phyloP scores from a whole-genome alignment of 2,797 vertebrate genomes.

The Sebastes itinus region DNA sequence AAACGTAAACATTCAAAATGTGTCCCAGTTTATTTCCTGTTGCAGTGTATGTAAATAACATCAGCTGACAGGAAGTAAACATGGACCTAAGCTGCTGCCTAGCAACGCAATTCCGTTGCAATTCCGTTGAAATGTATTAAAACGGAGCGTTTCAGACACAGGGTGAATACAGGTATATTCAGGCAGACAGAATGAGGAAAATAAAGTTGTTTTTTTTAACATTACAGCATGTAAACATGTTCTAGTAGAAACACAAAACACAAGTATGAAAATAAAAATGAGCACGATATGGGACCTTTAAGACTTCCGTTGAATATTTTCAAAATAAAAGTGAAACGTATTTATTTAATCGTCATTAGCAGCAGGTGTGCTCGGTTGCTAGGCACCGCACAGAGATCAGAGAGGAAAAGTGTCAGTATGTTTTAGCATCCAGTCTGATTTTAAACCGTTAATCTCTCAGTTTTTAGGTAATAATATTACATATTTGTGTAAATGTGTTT shows the following conservation, averaged over 20 bases:
- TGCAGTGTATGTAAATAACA: no score
- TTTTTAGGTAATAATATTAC: not conserved
- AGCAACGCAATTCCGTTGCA: no score
- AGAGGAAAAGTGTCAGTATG: accelerated
- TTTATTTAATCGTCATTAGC: not conserved
- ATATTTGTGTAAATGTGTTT: accelerated
- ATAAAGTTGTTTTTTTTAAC: accelerated
- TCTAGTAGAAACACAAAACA: no score
- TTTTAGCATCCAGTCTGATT: not conserved
- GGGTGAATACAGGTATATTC: no score
- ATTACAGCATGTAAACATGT: no score
- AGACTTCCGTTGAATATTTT: not conserved
- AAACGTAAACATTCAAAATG: accelerated
- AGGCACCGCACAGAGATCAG: not conserved
- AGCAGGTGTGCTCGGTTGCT: slow-evolving; percentile 54
- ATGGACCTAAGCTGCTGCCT: no score
- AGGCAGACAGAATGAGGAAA: accelerated
- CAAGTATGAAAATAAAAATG: no score
- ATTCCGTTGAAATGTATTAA: no score
- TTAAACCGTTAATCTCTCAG: not conserved
- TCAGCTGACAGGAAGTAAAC: no score
- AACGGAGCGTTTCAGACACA: no score
- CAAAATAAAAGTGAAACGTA: not conserved
- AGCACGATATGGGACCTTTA: not conserved
- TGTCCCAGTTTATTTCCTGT: no score